phyloP scores from a whole-genome alignment of 2,113 vertebrate species.

The Hyaena hyaena region DNA sequence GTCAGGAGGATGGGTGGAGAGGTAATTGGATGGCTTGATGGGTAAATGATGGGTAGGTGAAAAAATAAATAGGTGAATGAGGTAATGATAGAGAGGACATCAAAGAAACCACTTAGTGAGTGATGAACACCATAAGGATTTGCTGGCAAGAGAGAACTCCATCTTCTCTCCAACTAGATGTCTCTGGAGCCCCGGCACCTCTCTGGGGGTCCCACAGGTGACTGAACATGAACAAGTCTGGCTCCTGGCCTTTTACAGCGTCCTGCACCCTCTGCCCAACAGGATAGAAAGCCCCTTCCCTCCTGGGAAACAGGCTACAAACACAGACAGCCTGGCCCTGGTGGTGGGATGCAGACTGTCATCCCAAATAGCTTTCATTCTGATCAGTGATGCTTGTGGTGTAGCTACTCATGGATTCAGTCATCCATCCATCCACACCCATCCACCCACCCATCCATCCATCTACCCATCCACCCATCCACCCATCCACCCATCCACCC shows the following conservation, averaged over 20 bases:
- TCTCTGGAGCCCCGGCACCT: not conserved
- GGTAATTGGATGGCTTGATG: not conserved
- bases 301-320: not conserved
- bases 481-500: not conserved
- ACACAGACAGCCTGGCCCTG: not conserved
- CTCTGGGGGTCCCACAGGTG: not conserved
- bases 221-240: conserved; percentile 44
- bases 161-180: not conserved
- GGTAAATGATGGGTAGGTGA: not conserved
- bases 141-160: not conserved
- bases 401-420: no score
- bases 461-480: not conserved
- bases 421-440: no score
- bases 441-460: not conserved
- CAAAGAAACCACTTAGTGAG: not conserved
- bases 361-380: not conserved
- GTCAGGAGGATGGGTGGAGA: not conserved
- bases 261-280: not conserved
- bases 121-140: not conserved
- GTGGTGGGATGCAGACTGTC: not conserved
- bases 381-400: not conserved
- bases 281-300: conserved; percentile 31
- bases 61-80: not conserved
- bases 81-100: not conserved
- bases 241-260: not conserved